Base-by-base conservation (phyloP, 2,888 invertebrate genomes). In the Cerceris rybyensis region DNA sequence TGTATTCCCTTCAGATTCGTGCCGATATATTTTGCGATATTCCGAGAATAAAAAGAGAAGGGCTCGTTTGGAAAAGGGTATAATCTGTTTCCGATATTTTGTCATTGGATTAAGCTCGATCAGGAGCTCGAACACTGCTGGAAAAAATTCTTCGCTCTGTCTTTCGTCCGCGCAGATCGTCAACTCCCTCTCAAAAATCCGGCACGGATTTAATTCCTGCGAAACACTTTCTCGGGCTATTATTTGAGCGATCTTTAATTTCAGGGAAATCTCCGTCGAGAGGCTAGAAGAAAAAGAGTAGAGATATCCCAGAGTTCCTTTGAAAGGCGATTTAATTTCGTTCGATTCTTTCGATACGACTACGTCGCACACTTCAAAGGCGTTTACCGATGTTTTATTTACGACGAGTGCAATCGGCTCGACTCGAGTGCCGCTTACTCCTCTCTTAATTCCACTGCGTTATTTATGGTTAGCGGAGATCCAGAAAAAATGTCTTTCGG, bases 31-130 rank as follows among this genome's bases (percentile, higher is more conserved):
- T n/a, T 6, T 16, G 39, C n/a, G 16, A 16, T 17, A 55, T 55
- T 55, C 17, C 13, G 13, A 11, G 6, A 1, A 50, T n/a, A 50
- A 50, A n/a, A 11, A 14, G 46, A 9, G 17, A 61, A 28, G 28
- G 28, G 4, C 28, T 1, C 28, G 28, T 28, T 28, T 28, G 11
- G n/a, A 13, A 64, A 60, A 43, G 39, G 41, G 8, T 42, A 16
- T 63, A 68, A 68, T 76, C 59, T 59, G 54, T 43, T 58, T 65
- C 16, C 60, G 54, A 75, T 76, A 69, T 69, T 65, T 64, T 60
- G 28, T 17, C 16, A 55, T 14, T 39, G 68, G 64, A 76, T 76
- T 63, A 64, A 50, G 11, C 16, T 16, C 66, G 52, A 63, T 67
- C 63, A 52, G 41, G 8, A 17, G 11, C 7, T 54, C 8, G 42